Conservation (phyloP, 2,888 invertebrate species). For the Andricus quercusramuli region DNA sequence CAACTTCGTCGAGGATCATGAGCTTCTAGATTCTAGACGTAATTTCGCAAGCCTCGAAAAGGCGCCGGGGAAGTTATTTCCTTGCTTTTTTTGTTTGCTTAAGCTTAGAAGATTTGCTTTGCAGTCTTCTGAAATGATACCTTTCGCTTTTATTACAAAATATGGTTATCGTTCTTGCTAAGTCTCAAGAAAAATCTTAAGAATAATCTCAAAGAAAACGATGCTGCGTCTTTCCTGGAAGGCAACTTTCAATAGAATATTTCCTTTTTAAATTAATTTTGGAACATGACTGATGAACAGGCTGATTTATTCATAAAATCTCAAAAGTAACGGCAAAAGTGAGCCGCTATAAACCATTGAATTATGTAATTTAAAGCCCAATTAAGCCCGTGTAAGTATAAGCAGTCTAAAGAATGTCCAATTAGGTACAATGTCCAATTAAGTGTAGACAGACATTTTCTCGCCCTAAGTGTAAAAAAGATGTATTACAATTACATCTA, state of each 20-base stretch:
- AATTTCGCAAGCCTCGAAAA: slow-evolving; percentile 13
- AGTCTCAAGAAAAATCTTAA: not conserved
- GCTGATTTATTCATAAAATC: not conserved
- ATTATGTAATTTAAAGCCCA: slow-evolving; percentile 22
- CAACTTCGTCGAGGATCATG: slow-evolving; percentile 28
- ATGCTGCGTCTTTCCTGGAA: not conserved
- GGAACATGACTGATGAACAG: not conserved
- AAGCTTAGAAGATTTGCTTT: not conserved
- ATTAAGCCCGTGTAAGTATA: not conserved
- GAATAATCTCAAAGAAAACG: not conserved
- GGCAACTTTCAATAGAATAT: not conserved
- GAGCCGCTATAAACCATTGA: not conserved
- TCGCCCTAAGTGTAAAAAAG: not conserved
- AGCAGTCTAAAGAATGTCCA: not conserved
- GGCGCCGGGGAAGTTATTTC: not conserved
- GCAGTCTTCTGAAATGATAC: not conserved
- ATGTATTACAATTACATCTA: not conserved
- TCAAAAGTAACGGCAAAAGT: not conserved
- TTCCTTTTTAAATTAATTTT: not conserved
- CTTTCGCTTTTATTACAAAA: not conserved
- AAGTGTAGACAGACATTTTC: not conserved
- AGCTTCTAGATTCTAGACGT: slow-evolving; percentile 21
- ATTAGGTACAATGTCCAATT: not conserved
- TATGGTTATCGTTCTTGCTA: not conserved
- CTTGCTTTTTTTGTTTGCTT: slow-evolving; percentile 22